Conservation (phyloP, 2,888 invertebrate genomes). For the Epinotia nisella region DNA sequence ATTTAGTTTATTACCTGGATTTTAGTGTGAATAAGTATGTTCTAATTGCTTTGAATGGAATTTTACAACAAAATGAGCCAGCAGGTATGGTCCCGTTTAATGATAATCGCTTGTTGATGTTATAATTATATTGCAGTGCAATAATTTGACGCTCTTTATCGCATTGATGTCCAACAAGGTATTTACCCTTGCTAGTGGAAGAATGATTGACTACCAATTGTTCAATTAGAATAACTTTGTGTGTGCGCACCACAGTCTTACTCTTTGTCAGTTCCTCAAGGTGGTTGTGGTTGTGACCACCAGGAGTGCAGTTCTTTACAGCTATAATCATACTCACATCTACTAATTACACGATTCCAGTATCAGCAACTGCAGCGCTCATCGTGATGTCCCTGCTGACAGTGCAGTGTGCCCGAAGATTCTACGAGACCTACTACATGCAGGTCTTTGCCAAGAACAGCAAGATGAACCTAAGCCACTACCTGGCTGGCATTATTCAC, state of each 20-base stretch:
- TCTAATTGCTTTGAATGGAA: constrained; percentile 74
- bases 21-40: constrained; percentile 79
- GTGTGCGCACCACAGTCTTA: background rate
- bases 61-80: constrained; percentile 71
- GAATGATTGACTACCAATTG: too few species aligned
- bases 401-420: constrained; percentile 89
- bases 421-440: constrained; percentile 92
- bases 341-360: constrained; percentile 70
- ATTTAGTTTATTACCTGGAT: constrained; percentile 79
- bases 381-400: constrained; percentile 86
- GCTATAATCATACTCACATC: too few species aligned
- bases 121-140: background rate
- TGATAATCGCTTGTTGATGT: background rate
- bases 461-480: constrained; percentile 92
- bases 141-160: background rate
- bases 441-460: constrained; percentile 91
- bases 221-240: background rate
- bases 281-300: too few species aligned
- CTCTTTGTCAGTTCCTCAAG: too few species aligned
- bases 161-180: too few species aligned
- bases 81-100: constrained; percentile 75
- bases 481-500: constrained; percentile 90
- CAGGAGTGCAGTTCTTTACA: background rate
- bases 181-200: too few species aligned
- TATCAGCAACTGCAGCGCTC: constrained; percentile 83